Percentiles rank a stretch among this genome's conserved stretches.
Conservation (phyloP, 2,113 vertebrate species). For the Epinephelus cyanopodus region DNA sequence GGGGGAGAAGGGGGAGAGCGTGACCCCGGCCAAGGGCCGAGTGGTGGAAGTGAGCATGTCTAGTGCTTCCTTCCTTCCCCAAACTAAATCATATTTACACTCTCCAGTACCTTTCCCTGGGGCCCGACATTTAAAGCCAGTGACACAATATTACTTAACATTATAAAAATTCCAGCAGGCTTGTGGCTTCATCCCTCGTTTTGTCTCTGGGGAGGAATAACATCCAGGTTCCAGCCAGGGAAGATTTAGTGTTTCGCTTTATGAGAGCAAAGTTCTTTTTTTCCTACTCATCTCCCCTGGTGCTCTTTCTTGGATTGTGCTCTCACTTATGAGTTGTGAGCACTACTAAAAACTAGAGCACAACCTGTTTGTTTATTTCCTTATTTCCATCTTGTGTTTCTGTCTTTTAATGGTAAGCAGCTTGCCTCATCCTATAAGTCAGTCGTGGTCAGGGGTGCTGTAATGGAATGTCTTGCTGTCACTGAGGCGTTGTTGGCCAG, state of each 20-base stretch:
- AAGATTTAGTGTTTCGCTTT: constrained; percentile 81
- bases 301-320: constrained; percentile 51
- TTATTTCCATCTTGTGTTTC: constrained; percentile 60
- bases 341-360: constrained; percentile 51
- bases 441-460: constrained; percentile 44
- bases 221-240: constrained; percentile 62
- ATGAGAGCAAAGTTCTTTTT: constrained; percentile 62
- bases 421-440: constrained; percentile 70
- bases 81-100: constrained; percentile 74
- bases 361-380: constrained; percentile 70
- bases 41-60: constrained; percentile 61
- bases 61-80: constrained; percentile 66
- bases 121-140: constrained; percentile 72
- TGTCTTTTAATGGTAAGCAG: constrained; percentile 51
- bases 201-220: constrained; percentile 80
- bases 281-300: constrained; percentile 47
- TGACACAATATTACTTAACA: constrained; percentile 85
- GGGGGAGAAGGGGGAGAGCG: not conserved
- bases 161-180: constrained; percentile 82
- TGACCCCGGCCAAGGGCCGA: constrained; percentile 37
- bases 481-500: constrained; percentile 60
- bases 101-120: constrained; percentile 63
- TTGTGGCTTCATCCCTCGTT: constrained; percentile 76
- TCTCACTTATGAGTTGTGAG: constrained; percentile 46
- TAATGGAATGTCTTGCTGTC: constrained; percentile 67